Percentiles rank a stretch among this genome's conserved stretches.
Conservation (phyloP, 2,888 invertebrate species). For the Melanargia galathea region DNA sequence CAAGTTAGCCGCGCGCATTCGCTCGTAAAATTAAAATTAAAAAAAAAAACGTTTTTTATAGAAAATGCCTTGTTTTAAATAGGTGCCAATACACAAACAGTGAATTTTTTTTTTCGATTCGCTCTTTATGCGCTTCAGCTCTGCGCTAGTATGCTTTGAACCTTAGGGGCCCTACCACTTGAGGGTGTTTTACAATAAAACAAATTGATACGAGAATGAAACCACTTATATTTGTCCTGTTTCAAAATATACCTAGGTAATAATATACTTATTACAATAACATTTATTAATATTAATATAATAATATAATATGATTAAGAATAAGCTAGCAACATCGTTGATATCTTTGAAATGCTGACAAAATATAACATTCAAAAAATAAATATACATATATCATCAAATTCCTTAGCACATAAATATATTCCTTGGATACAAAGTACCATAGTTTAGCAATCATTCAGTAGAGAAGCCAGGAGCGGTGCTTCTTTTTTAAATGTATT, state of each 20-base stretch:
- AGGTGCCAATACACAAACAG: too few relatives aligned
- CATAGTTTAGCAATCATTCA: neutral
- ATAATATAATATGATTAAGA: neutral
- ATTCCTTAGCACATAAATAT: neutral
- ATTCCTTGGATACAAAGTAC: neutral
- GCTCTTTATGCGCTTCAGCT: too few relatives aligned
- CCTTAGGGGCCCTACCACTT: too few relatives aligned
- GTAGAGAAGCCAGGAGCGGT: neutral
- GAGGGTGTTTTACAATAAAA: neutral
- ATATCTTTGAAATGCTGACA: neutral
- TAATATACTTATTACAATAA: slow-evolving; percentile 37
- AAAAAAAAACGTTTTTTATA: too few relatives aligned
- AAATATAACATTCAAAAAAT: slow-evolving; percentile 5
- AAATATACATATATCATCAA: neutral
- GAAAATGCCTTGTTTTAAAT: too few relatives aligned
- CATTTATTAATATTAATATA: slow-evolving; percentile 22
- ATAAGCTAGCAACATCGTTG: neutral
- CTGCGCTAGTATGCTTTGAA: neutral
- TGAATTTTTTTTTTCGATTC: too few relatives aligned
- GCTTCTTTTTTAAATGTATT: neutral
- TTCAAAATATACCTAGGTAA: too few relatives aligned
- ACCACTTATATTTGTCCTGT: slow-evolving; percentile 41
- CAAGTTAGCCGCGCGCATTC: too few relatives aligned
- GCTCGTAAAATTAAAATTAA: too few relatives aligned
- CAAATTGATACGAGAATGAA: slow-evolving; percentile 33